Conservation (phyloP, 2,888 invertebrate genomes). For the Oxytorus armatus region DNA sequence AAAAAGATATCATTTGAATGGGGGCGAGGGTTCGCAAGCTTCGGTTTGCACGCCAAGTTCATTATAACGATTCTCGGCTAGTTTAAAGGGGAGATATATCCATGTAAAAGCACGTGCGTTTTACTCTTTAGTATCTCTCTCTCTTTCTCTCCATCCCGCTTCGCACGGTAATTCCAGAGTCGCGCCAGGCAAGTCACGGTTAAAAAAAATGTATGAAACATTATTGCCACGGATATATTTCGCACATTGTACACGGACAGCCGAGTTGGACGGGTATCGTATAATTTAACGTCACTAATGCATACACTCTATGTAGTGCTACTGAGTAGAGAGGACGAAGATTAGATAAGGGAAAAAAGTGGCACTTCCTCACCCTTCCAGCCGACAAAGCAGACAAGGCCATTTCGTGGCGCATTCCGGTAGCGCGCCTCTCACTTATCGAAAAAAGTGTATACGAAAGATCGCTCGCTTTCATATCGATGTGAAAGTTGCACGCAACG, state of each 20-base stretch:
- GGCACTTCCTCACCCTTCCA: conserved; percentile 15
- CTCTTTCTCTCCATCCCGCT: background rate
- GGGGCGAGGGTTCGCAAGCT: background rate
- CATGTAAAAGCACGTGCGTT: conserved; percentile 2
- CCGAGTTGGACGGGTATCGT: background rate
- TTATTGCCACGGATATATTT: conserved; percentile 32
- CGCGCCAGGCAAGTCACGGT: conserved; percentile 2
- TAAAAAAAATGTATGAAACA: conserved; percentile 16
- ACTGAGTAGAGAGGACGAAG: background rate
- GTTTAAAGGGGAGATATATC: conserved; percentile 28
- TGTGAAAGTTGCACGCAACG: background rate
- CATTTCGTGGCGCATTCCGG: background rate
- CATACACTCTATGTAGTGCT: background rate
- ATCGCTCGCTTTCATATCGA: background rate
- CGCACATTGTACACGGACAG: conserved; percentile 6
- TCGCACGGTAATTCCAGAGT: conserved; percentile 11
- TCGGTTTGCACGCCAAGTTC: conserved; percentile 19
- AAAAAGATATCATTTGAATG: conserved; percentile 37
- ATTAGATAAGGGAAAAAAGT: conserved; percentile 11
- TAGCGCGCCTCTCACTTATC: background rate
- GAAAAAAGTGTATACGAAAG: conserved; percentile 1
- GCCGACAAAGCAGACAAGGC: conserved; percentile 33
- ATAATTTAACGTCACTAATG: conserved; percentile 12
- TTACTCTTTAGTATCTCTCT: no score
- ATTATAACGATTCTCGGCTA: conserved; percentile 27